Evolutionary conservation across 2,797 vertebrate species (phyloP).

Genomic region (Anabacerthia variegaticeps): DNA sequence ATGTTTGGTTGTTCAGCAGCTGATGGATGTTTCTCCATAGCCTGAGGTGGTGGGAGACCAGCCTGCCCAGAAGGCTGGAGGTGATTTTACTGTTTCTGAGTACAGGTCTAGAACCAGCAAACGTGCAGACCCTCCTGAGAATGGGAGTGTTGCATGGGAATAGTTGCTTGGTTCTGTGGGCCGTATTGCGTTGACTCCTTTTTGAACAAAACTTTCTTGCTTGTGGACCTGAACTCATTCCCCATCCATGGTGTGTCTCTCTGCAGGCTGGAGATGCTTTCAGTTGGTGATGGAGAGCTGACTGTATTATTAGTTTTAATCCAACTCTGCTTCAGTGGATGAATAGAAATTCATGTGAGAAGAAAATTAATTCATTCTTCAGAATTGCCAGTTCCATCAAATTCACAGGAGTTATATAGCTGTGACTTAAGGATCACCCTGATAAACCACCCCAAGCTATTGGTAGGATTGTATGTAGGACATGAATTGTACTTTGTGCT

Average conservation of each 20-base stretch:
- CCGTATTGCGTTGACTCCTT: not conserved
- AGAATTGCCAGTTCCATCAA: not conserved
- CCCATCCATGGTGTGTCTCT: rapidly evolving
- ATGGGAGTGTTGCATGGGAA: not conserved
- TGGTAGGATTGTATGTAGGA: not conserved
- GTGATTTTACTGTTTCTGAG: not conserved
- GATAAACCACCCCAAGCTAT: not conserved
- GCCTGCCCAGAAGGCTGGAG: not conserved
- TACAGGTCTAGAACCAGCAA: not conserved
- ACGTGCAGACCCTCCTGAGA: not conserved
- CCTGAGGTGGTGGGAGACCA: not conserved
- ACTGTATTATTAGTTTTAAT: not conserved
- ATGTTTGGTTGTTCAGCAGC: rapidly evolving
- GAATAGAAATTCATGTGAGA: not conserved
- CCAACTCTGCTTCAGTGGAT: not conserved
- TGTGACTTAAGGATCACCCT: not conserved
- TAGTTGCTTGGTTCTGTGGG: not conserved
- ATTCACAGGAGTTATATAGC: not conserved
- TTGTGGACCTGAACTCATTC: not conserved
- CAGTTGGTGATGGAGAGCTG: not conserved
- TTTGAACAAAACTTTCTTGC: not conserved
- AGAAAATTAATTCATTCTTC: not conserved
- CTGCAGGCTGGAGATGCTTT: not conserved
- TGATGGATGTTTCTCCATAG: not conserved
- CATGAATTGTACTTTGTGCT: not conserved